phyloP scores from a whole-genome alignment of 2,113 vertebrate species.

The Chauna torquata region DNA sequence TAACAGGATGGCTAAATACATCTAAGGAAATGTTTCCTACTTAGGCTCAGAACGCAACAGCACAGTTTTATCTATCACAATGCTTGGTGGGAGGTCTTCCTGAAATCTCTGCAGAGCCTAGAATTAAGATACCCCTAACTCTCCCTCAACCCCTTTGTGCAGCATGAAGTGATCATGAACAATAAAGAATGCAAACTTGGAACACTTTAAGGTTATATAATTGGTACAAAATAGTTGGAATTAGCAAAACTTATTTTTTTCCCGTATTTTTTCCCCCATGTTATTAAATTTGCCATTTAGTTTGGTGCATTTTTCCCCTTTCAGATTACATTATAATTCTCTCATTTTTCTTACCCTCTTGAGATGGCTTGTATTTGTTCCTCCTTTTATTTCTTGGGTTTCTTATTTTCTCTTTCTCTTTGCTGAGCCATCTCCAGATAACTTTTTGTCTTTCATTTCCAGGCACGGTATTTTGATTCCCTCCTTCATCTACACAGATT shows the following conservation, averaged over 20 bases:
- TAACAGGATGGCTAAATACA: not conserved
- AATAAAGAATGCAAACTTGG: not conserved
- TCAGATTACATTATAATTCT: not conserved
- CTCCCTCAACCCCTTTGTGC: not conserved
- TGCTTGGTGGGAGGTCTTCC: not conserved
- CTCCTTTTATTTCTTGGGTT: not conserved
- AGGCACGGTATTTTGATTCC: not conserved
- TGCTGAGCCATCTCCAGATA: rapidly evolving
- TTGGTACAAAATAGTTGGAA: not conserved
- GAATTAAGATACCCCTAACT: not conserved
- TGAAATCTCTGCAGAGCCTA: not conserved
- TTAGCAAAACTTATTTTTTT: not conserved
- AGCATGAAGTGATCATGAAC: not conserved
- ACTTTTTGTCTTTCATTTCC: not conserved
- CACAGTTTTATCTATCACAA: not conserved
- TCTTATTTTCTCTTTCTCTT: not conserved
- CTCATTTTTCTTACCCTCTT: not conserved
- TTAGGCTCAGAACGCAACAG: not conserved
- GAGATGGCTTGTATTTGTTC: not conserved
- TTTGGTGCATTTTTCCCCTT: rapidly evolving
- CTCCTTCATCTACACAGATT: not conserved
- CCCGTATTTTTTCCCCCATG: rapidly evolving
- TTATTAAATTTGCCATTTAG: not conserved
- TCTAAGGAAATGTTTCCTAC: not conserved
- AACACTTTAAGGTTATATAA: not conserved